phyloP scores from a whole-genome alignment of 2,797 vertebrate species.

The Pampus argenteus region DNA sequence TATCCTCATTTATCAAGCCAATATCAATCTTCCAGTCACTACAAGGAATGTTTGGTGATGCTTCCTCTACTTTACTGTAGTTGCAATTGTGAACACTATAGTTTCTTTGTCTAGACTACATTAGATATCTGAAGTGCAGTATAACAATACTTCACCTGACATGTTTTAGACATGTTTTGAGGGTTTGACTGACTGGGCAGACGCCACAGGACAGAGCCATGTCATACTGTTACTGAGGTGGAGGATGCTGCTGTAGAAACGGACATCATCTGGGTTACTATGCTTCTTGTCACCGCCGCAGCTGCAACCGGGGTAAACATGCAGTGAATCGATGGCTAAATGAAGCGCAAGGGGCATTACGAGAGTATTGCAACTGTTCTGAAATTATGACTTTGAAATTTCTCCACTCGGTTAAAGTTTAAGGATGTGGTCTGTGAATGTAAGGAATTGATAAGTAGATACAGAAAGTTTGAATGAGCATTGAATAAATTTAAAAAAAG shows the following conservation, averaged over 20 bases:
- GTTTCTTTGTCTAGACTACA: background rate
- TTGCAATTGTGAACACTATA: background rate
- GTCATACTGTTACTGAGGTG: background rate
- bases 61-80: background rate
- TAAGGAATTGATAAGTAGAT: background rate
- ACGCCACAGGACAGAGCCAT: background rate
- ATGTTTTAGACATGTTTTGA: constrained; percentile 5
- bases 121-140: background rate
- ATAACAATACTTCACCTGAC: constrained; percentile 1
- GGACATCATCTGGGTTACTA: constrained; percentile 3
- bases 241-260: constrained; percentile 10
- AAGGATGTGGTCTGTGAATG: background rate
- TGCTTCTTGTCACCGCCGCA: constrained; percentile 17
- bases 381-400: background rate
- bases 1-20: background rate
- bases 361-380: background rate
- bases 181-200: constrained; percentile 3
- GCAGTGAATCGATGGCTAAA: background rate
- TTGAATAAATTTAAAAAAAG: constrained; percentile 34
- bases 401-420: background rate
- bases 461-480: background rate
- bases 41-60: background rate
- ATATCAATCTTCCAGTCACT: background rate
- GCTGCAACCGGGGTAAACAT: constrained; percentile 12
- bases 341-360: background rate